These are phyloP conservation scores for Ophthalmolycus amberensis DNA, from an alignment of 2,113 vertebrate species.

Conservation along the genomic window DNA sequence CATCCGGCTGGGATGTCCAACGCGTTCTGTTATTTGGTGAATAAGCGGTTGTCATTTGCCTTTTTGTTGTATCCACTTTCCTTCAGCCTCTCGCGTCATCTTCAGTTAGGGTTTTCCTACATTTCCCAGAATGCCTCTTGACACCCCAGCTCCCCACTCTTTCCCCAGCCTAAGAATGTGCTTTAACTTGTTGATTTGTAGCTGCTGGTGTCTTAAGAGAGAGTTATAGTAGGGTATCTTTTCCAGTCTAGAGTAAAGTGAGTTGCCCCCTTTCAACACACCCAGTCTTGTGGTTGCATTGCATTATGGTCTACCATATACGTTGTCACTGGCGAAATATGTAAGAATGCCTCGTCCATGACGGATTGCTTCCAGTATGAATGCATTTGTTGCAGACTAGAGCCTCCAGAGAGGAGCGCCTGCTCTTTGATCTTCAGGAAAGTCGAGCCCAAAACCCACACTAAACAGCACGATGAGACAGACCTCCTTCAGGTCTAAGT, in stretches of 20 bases:
- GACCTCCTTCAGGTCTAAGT: not conserved
- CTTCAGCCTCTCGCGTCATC: not conserved
- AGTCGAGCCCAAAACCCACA: conserved; percentile 2
- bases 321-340: not conserved
- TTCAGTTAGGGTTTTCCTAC: conserved; percentile 25
- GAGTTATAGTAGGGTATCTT: not conserved
- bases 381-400: not conserved
- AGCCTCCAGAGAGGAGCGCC: not conserved
- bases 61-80: conserved; percentile 1
- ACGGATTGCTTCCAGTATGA: not conserved
- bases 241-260: not conserved
- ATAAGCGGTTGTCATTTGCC: conserved; percentile 9
- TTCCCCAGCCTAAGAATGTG: not conserved
- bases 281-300: not conserved
- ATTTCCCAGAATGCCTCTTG: conserved; percentile 54
- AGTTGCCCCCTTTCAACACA: not conserved
- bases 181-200: conserved; percentile 44
- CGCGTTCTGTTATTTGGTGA: conserved; percentile 24
- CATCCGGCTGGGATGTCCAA: conserved; percentile 40
- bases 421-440: not conserved
- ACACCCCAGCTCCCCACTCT: not conserved
- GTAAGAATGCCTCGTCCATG: not conserved
- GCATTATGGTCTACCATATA: not conserved
- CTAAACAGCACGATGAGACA: not conserved
- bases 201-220: not conserved